Evolutionary conservation across 2,888 invertebrate species (phyloP).

Genomic region (Chymomyza procnemis): DNA sequence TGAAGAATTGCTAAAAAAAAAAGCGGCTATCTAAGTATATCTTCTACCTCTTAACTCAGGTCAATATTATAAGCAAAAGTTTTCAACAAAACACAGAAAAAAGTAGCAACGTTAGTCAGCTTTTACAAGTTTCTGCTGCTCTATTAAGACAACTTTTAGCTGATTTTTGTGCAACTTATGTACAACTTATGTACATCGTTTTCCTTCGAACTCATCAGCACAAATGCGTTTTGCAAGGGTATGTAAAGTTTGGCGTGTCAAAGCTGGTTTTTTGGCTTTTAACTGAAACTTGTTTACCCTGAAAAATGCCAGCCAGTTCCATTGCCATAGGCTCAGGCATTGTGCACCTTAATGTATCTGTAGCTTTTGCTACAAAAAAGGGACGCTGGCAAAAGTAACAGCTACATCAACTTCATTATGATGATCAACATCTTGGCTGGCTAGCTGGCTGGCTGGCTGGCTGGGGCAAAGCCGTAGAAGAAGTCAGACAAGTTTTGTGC

Average conservation of each 20-base stretch:
- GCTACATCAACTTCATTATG: background rate
- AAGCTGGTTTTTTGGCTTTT: background rate
- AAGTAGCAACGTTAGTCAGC: too few species aligned
- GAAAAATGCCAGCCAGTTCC: background rate
- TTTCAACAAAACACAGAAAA: too few species aligned
- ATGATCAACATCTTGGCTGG: background rate
- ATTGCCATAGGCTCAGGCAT: background rate
- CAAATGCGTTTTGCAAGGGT: background rate
- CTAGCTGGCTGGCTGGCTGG: too few species aligned
- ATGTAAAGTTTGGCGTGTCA: background rate
- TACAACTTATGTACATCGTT: background rate
- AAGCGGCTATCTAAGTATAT: too few species aligned
- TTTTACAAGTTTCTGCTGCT: too few species aligned
- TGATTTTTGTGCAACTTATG: slow-evolving; percentile 2
- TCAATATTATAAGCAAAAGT: too few species aligned
- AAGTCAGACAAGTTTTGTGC: background rate
- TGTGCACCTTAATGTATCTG: background rate
- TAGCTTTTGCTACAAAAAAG: background rate
- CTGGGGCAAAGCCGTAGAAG: background rate
- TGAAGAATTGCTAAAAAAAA: too few species aligned
- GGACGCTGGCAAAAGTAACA: background rate
- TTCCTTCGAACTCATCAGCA: background rate
- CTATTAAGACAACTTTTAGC: background rate
- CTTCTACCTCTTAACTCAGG: too few species aligned
- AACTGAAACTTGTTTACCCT: slow-evolving; percentile 11